Evolutionary conservation across 2,888 invertebrate species (phyloP), one percentile per base, ranked within the genome.

Genomic region (Oligia fasciuncula): DNA sequence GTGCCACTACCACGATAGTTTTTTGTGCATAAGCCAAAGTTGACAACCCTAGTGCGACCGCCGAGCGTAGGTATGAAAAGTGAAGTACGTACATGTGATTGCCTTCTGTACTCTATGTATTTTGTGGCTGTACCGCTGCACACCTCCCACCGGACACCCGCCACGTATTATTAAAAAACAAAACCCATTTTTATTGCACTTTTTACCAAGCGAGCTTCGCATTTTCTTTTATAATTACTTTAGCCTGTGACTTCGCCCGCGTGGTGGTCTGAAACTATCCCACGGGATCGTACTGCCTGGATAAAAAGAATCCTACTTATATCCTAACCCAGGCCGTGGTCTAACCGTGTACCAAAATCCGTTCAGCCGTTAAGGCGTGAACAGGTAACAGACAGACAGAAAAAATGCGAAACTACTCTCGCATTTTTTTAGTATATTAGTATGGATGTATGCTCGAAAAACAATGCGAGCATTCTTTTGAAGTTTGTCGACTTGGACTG

Each of bases 111-210:
- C 29, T 29, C 29, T 29, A 29, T 29, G 29, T 29, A 29, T 29
- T 29, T 29, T 29, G 29, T 29, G 29, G 29, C 29, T 29, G 72
- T 72, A 81, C 72, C 74, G 80, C 68, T 73, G 66, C 35, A 9
- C 35, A 46, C 62, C 74, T 80, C 46, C 54, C 51, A 62, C n/a
- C 66, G 66, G 71, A 73, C 82, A 86, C 78, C 46, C 74, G 72
- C 73, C 78, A 76, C 76, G 76, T 76, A 85, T 76, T 85, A 86
- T 80, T 84, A 77, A 51, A 76, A 76, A 81, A 85, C 79, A 82
- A 85, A 80, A 81, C 75, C 65, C 51, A 83, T 81, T 87, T 83
- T 85, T 80, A 74, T 65, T 82, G 66, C 69, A 79, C 76, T 81
- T 86, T 90, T 86, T 86, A 78, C 73, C 17, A 51, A 79, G 40